Evolutionary conservation across 2,797 vertebrate species (phyloP), one percentile per base, ranked within the genome.

Genomic region (Ispidina picta): DNA sequence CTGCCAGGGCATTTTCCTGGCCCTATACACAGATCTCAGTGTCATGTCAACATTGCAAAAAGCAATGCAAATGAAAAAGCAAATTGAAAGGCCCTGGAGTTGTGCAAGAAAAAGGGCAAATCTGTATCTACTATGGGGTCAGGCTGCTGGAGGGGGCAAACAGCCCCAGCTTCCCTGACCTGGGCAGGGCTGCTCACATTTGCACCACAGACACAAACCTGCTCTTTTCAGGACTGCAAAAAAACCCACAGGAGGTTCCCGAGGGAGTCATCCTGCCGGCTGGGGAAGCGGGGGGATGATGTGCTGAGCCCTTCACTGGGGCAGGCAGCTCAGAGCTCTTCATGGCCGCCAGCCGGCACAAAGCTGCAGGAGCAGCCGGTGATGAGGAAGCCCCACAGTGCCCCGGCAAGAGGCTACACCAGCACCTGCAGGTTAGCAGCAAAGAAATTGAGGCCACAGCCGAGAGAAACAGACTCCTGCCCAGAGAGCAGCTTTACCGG

Each of bases 31-130:
- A 65, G 35, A 72, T 23, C 63, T 39, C 41, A 26, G 1, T 6
- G 2, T 6, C 7, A 0, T 0, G 10, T 29, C 54, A 22, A 26
- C 8, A 1, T 0, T 7, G 10, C 8, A 52, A 39, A 23, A 43
- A 49, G 5, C 28, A 21, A 23, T 9, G 29, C 10, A 22, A 55
- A 12, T 3, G 44, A 19, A 39, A 65, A n/a, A 39, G 20, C 10
- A 25, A 64, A 74, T 48, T 3, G 9, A 75, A 51, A 84, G 18
- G 31, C n/a, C 29, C 29, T 21, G 26, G 28, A 63, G 39, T 19
- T 3, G 1, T 4, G 23, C n/a, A 54, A 69, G 18, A 31, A 83
- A 69, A 76, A 84, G 41, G 56, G 23, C 6, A 75, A 70, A 73
- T 46, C 70, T 5, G 0, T 28, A 14, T 28, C 26, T 31, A 3